phyloP scores from a whole-genome alignment of 2,797 vertebrate species.

The Hippopotamyrus pictus region DNA sequence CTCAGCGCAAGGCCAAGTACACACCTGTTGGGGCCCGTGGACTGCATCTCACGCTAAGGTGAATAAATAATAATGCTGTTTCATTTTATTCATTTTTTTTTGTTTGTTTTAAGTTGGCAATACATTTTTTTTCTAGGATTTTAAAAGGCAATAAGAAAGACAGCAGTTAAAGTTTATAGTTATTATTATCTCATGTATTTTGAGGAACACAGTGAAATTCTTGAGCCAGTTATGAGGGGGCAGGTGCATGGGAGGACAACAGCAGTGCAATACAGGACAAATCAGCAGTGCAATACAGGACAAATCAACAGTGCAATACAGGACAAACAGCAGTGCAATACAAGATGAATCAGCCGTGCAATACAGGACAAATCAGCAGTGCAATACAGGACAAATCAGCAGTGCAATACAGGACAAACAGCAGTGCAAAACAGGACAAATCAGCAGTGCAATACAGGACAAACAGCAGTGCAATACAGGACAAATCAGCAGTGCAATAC shows the following conservation, averaged over 20 bases:
- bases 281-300: neutral
- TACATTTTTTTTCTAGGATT: slow-evolving; percentile 39
- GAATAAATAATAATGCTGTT: slow-evolving; percentile 50
- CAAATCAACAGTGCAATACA: neutral
- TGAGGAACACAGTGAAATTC: neutral
- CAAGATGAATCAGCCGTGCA: neutral
- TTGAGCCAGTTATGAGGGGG: slow-evolving; percentile 2
- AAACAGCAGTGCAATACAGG: too few relatives aligned
- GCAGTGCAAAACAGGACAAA: too few relatives aligned
- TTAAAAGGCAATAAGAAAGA: slow-evolving; percentile 32
- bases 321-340: neutral
- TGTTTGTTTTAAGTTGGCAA: slow-evolving; percentile 46
- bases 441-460: too few relatives aligned
- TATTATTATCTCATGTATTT: neutral
- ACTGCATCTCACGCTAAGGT: slow-evolving; percentile 49
- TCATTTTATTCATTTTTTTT: slow-evolving; percentile 32
- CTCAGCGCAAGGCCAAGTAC: slow-evolving; percentile 55
- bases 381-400: neutral
- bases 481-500: too few relatives aligned
- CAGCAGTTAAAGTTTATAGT: neutral
- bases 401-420: neutral
- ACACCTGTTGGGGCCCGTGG: slow-evolving; percentile 52
- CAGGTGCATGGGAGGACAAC: neutral
- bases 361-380: neutral
- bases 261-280: neutral